Base-by-base conservation (phyloP, 1,140 invertebrate species). In the Venturia canescens region DNA sequence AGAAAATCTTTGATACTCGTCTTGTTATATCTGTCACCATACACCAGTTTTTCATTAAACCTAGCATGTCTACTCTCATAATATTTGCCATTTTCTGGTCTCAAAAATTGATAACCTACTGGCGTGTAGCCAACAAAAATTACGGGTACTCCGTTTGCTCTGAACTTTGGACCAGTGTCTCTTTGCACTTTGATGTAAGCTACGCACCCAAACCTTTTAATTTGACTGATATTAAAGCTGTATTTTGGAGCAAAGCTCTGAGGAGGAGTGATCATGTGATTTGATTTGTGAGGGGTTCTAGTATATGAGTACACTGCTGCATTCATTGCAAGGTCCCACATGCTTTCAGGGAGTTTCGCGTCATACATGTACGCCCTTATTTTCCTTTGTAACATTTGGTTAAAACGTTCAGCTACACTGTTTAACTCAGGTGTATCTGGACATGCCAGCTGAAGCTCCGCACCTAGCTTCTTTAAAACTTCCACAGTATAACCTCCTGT, bases 41-140 rank as follows among this genome's bases (percentile, higher is more conserved):
- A 80, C 5, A 66, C 66, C 13, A 79, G 27, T 34, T 60, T 74
- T 34, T 80, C 79, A 21, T 80, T 75, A 50, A 75, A 80, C 38
- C 70, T 31, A 11, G 67, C 79, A 72, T 80, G 29, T 72, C 79
- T 57, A 74, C 79, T 80, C 21, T 80, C 70, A 16, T 80, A 80
- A 53, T 60, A 80, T 48, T 75, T 80, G 6, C 60, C 79, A 3
- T 80, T 70, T 69, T 80, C 79, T n/a, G 79, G 79, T 69, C 66
- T 80, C 15, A 80, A 80, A 26, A 53, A 67, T 67, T 53, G 60
- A 75, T 74, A 53, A 4, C 79, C 72, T 44, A 70, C 44, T n/a
- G 79, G 71, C 18, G 79, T 75, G 21, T 80, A 80, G 5, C 71
- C 57, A n/a, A 80, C 79, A 0, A 80, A 29, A 53, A 80, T 76